Base-by-base conservation (phyloP, 2,888 invertebrate species). In the Orthosia gracilis region DNA sequence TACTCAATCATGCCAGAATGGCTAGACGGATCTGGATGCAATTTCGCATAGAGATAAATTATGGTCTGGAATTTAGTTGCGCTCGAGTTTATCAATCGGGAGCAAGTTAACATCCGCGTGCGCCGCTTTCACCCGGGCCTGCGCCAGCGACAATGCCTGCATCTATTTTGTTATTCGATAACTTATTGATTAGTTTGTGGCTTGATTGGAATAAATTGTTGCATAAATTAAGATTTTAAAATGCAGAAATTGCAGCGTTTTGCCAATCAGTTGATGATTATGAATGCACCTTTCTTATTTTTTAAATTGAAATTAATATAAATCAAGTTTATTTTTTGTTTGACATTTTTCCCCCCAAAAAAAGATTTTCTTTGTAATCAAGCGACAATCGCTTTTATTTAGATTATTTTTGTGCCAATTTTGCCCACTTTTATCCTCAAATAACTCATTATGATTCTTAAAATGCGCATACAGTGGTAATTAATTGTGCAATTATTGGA, bases 81-180 rank as follows among this genome's bases (percentile, higher is more conserved):
- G 86, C 86, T 76, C 73, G 84, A 85, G 87, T 89, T 89, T 89
- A 91, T 92, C 87, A 88, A 90, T 90, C 91, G 89, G 87, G 88
- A 87, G 83, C 85, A 86, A 87, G 88, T 87, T 87, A 84, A 81
- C 88, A 91, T 92, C 93, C 92, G 92, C 86, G 78, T 85, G 80
- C 55, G 73, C 85, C 65, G 84, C 92, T 92, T 92, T 93, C 92
- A 89, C 92, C 87, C 67, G 50, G 76, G 77, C 73, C 31, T 73
- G 73, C 80, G 64, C 63, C 67, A 3, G 47, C 63, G 68, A n/a
- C 4, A 23, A 7, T 64, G 72, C 69, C 31, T 81, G 69, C 82
- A 85, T 87, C 87, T 84, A 82, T 80, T 76, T 78, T 83, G 76
- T 83, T 84, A 71, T 72, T 80, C 15, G 49, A 72, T 23, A 74